These are phyloP conservation scores for Pseudoips prasinana DNA, from an alignment of 2,888 invertebrate species.

Conservation along the genomic window DNA sequence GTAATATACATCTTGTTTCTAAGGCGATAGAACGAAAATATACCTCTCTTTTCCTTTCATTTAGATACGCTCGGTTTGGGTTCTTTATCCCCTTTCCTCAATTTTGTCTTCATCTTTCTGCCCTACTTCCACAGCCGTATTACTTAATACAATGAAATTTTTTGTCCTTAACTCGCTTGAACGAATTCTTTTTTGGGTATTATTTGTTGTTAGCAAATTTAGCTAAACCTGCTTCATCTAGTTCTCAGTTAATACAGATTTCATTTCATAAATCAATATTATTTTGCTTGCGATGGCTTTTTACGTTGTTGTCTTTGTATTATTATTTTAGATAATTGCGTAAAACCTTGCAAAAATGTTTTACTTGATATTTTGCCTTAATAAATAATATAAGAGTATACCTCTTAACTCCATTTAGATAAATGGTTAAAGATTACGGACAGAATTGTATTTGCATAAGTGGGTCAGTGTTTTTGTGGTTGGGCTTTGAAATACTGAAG, in stretches of 20 bases:
- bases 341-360: too few relatives aligned
- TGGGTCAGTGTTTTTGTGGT: too few relatives aligned
- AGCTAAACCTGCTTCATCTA: conserved; percentile 35
- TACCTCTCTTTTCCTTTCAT: conserved; percentile 52
- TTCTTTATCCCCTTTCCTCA: conserved; percentile 49
- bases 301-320: too few relatives aligned
- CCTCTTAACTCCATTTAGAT: too few relatives aligned
- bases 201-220: conserved; percentile 36
- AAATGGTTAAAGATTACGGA: too few relatives aligned
- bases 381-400: too few relatives aligned
- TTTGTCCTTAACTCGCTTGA: conserved; percentile 41
- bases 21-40: conserved; percentile 50
- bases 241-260: conserved; percentile 32
- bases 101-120: conserved; percentile 52
- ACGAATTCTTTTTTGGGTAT: conserved; percentile 30
- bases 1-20: too few relatives aligned
- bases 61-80: conserved; percentile 51
- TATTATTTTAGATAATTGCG: too few relatives aligned
- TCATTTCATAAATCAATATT: conserved; percentile 33
- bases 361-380: too few relatives aligned
- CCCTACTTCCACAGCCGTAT: conserved; percentile 45
- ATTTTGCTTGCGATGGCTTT: too few relatives aligned
- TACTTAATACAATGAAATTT: conserved; percentile 60
- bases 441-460: too few relatives aligned
- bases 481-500: too few relatives aligned